A percentile compares a stretch with the other conserved stretches of the same genome.
These are phyloP conservation scores for Pseudococcus viburni DNA, from an alignment of 2,888 invertebrate species.

Conservation along the genomic window DNA sequence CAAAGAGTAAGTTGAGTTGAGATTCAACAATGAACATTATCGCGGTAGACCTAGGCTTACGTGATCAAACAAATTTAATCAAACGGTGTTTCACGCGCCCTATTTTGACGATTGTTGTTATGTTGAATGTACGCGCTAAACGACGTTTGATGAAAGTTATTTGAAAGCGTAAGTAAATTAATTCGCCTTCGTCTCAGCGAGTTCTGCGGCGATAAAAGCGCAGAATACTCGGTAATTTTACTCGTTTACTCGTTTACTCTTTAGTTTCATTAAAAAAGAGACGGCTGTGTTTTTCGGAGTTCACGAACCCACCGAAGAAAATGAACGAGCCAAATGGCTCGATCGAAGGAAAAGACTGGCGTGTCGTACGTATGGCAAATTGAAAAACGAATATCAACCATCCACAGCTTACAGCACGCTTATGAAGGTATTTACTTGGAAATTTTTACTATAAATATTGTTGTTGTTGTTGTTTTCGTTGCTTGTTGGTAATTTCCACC, in stretches of 20 bases:
- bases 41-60: background rate
- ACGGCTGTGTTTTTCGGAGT: slow-evolving; percentile 90
- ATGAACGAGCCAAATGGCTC: slow-evolving; percentile 83
- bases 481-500: slow-evolving; percentile 25
- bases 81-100: too few species aligned
- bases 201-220: background rate
- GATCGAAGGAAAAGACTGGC: slow-evolving; percentile 85
- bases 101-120: too few species aligned
- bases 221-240: slow-evolving; percentile 68
- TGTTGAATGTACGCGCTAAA: too few species aligned
- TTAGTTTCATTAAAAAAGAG: slow-evolving; percentile 82
- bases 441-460: background rate
- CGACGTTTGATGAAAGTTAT: too few species aligned
- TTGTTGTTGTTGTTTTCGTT: background rate
- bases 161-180: too few species aligned
- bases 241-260: slow-evolving; percentile 32
- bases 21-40: too few species aligned
- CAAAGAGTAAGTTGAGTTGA: slow-evolving; percentile 71
- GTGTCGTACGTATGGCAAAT: slow-evolving; percentile 77
- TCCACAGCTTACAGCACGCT: slow-evolving; percentile 68
- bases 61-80: too few species aligned
- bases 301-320: slow-evolving; percentile 82
- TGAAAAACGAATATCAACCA: slow-evolving; percentile 73
- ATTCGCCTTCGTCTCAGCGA: too few species aligned
- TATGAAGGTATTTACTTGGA: slow-evolving; percentile 65